Base-by-base conservation (phyloP, 2,113 vertebrate genomes). In the Laticauda colubrina region DNA sequence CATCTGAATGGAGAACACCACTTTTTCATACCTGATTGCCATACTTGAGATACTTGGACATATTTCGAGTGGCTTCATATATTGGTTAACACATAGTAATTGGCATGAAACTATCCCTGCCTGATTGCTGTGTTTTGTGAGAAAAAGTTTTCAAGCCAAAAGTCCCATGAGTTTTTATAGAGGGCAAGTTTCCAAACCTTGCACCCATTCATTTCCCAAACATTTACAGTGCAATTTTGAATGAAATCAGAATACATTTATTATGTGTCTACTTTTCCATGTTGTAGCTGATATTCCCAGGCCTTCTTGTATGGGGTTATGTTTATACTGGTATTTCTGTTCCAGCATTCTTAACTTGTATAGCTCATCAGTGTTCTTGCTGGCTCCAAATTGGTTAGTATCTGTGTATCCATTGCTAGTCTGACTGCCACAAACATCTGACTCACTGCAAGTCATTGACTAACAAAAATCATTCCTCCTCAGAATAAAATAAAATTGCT, bases 1-100 rank as follows among this genome's bases (percentile, higher is more conserved):
- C 56, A 91, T 87, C 89, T 94, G 92, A 95, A 96, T 45, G 85
- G 61, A 26, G 45, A 85, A 93, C 87, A 59, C 7, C 12, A 34
- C 6, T 81, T 89, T 81, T 57, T 81, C 23, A 69, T 55, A 55
- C 23, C 21, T 24, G 9, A 48, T 57, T 23, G 14, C 69, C n/a
- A n/a, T 59, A 53, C n/a, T 15, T 29, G 51, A 56, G 34, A 43
- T 29, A 57, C 7, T 24, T 39, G 34, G 54, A 26, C 26, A 81
- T 29, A 4, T 43, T 92, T 56, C 21, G 9, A 92, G 45, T 21
- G n/a, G 55, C 18, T 21, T 81, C 14, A 75, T 39, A 39, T 48
- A 3, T 43, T 14, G 51, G 5, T 43, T 69, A 69, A 29, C 48
- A 26, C 39, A 26, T 43, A 59, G 85, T 43, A 39, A 10, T 56